Conservation (phyloP, 2,113 vertebrate genomes). For the Xiphophorus hellerii region DNA sequence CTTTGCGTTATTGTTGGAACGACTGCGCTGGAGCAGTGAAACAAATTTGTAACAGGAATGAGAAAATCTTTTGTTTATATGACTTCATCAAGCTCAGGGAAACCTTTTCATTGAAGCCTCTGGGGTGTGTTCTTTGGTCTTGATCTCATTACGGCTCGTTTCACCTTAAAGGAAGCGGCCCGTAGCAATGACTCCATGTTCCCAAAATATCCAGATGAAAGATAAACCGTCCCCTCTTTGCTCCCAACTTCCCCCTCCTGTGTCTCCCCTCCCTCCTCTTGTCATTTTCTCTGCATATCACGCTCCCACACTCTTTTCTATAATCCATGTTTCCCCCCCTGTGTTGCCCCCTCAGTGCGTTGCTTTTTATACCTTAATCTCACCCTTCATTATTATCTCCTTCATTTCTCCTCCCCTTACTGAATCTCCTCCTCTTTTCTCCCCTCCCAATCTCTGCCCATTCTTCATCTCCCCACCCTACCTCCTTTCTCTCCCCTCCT, state of each 20-base stretch:
- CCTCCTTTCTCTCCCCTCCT: slow-evolving; percentile 53
- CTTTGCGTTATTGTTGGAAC: neutral
- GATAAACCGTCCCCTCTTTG: slow-evolving; percentile 58
- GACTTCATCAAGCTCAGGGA: slow-evolving; percentile 17
- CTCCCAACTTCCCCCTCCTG: slow-evolving; percentile 23
- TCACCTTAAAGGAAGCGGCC: slow-evolving; percentile 58
- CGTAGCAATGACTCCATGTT: slow-evolving; percentile 57
- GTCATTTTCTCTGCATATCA: slow-evolving; percentile 29
- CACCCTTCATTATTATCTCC: slow-evolving; percentile 48
- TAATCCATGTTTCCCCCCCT: slow-evolving; percentile 14
- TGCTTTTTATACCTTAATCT: slow-evolving; percentile 47
- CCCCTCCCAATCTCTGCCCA: slow-evolving; percentile 44
- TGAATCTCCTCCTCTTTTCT: slow-evolving; percentile 51
- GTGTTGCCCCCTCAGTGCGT: neutral
- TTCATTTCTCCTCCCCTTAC: slow-evolving; percentile 44
- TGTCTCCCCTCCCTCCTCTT: slow-evolving; percentile 34
- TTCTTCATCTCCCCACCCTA: slow-evolving; percentile 40
- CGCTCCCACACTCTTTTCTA: slow-evolving; percentile 48
- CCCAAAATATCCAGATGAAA: slow-evolving; percentile 75
- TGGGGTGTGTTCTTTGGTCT: slow-evolving; percentile 32
- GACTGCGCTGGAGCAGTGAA: slow-evolving; percentile 1
- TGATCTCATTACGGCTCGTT: slow-evolving; percentile 38
- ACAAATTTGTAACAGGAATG: neutral
- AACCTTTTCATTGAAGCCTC: slow-evolving; percentile 36
- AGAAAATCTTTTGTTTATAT: slow-evolving; percentile 6